These are phyloP conservation scores for Helicoverpa assulta DNA, from an alignment of 2,888 invertebrate species.

Conservation along the genomic window DNA sequence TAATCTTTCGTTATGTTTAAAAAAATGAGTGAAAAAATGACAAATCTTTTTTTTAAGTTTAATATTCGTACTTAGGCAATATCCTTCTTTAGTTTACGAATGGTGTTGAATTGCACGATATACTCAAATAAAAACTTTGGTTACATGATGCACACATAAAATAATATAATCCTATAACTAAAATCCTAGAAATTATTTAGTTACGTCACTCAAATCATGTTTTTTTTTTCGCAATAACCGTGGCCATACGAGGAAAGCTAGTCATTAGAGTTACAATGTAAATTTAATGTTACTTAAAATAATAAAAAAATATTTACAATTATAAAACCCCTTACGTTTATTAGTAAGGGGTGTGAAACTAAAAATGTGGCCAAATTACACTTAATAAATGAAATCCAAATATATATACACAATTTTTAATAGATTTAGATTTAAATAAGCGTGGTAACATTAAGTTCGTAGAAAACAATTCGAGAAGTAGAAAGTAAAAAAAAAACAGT, in stretches of 20 bases:
- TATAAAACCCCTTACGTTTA: constrained; percentile 82
- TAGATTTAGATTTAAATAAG: constrained; percentile 72
- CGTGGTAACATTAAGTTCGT: constrained; percentile 63
- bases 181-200: constrained; percentile 56
- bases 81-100: background rate
- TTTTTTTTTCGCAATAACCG: constrained; percentile 73
- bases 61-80: background rate
- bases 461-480: constrained; percentile 43
- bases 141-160: constrained; percentile 65
- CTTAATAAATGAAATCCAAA: constrained; percentile 88
- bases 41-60: background rate
- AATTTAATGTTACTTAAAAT: constrained; percentile 81
- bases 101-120: constrained; percentile 31
- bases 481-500: constrained; percentile 16
- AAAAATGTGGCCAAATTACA: constrained; percentile 90
- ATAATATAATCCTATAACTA: constrained; percentile 57
- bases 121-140: constrained; percentile 54
- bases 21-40: background rate
- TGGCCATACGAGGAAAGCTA: constrained; percentile 89
- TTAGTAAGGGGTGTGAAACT: constrained; percentile 84
- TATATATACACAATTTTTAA: constrained; percentile 88
- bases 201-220: constrained; percentile 60
- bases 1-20: background rate
- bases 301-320: constrained; percentile 86
- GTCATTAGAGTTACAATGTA: constrained; percentile 89